Evolutionary conservation across 2,113 vertebrate genomes (phyloP).

Genomic region (Platycercus adscitus): DNA sequence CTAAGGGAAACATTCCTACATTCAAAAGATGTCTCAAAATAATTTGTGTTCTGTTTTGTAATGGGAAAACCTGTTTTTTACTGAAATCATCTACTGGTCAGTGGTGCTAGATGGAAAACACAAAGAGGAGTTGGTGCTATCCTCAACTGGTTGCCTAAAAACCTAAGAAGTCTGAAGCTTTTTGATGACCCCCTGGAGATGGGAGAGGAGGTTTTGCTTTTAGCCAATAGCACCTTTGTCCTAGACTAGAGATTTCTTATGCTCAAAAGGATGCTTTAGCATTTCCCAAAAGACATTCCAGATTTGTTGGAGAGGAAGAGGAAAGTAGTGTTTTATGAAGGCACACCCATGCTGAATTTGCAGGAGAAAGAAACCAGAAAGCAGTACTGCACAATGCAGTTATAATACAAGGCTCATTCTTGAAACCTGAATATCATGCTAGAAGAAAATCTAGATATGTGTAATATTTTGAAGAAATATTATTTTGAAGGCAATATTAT

Average conservation of each 20-base stretch:
- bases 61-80: not conserved
- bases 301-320: slow-evolving; percentile 62
- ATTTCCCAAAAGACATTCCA: slow-evolving; percentile 54
- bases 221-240: slow-evolving; percentile 15
- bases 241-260: not conserved
- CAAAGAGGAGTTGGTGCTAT: not conserved
- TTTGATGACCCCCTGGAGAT: not conserved
- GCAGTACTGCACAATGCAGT: slow-evolving; percentile 75
- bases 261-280: slow-evolving; percentile 58
- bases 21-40: slow-evolving; percentile 17
- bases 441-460: slow-evolving; percentile 83
- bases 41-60: not conserved
- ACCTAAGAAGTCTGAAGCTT: not conserved
- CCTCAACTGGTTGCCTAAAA: not conserved
- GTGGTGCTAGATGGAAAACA: not conserved
- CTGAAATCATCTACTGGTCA: not conserved
- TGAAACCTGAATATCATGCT: slow-evolving; percentile 84
- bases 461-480: slow-evolving; percentile 76
- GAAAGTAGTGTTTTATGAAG: slow-evolving; percentile 75
- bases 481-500: slow-evolving; percentile 82
- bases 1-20: slow-evolving; percentile 20
- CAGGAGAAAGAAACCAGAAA: slow-evolving; percentile 68
- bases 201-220: not conserved
- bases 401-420: slow-evolving; percentile 82
- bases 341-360: slow-evolving; percentile 84